Conservation (phyloP, 2,113 vertebrate species). For the Boulengeromyrus knoepffleri region DNA sequence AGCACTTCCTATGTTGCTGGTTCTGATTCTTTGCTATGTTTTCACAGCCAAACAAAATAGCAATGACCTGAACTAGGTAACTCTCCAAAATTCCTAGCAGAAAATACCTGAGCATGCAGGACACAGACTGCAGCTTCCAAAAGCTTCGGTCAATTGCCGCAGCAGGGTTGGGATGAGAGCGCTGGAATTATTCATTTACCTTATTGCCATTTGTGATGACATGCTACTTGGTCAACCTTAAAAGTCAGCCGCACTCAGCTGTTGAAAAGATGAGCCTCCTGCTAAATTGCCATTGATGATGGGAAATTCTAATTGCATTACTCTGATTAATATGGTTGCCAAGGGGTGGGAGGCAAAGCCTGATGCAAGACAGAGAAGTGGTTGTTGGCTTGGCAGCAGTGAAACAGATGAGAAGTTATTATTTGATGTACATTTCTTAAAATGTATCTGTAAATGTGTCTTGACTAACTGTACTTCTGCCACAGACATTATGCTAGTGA, state of each 20-base stretch:
- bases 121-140: not conserved
- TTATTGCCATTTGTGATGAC: not conserved
- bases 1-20: not conserved
- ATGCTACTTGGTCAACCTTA: not conserved
- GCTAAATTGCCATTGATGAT: slow-evolving; percentile 9
- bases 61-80: not conserved
- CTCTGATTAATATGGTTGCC: slow-evolving; percentile 9
- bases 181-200: not conserved
- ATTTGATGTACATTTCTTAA: not conserved
- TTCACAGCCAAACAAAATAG: not conserved
- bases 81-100: not conserved
- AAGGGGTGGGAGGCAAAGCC: not conserved
- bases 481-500: not conserved
- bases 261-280: not conserved
- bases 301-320: slow-evolving; percentile 13
- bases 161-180: not conserved
- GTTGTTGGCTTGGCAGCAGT: not conserved
- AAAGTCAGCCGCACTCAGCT: not conserved
- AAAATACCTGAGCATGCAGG: not conserved
- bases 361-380: not conserved
- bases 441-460: slow-evolving; percentile 5
- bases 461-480: not conserved
- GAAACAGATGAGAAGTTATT: not conserved
- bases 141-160: not conserved
- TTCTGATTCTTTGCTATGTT: not conserved